These are phyloP conservation scores for Pitangus sulphuratus DNA, from an alignment of 2,797 vertebrate species.

Conservation along the genomic window DNA sequence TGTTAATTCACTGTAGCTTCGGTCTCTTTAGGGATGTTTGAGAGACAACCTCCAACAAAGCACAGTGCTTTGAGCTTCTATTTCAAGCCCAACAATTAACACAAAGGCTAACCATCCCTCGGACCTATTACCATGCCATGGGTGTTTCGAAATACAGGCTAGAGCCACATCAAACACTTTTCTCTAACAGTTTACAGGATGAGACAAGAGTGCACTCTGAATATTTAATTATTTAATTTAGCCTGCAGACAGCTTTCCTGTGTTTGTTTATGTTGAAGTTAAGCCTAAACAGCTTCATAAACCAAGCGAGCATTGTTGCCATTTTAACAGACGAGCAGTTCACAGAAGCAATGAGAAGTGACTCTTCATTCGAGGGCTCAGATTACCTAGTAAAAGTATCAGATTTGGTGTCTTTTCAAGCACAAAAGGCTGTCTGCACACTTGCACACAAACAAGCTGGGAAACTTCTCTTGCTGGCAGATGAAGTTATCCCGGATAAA, in stretches of 20 bases:
- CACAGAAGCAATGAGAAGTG: not conserved
- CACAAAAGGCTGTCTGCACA: not conserved
- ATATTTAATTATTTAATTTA: not conserved
- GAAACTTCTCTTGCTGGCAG: not conserved
- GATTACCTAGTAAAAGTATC: not conserved
- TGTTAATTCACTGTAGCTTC: not conserved
- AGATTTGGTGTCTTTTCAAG: not conserved
- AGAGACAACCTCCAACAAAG: not conserved
- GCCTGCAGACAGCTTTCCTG: slow-evolving; percentile 13
- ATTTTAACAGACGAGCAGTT: not conserved
- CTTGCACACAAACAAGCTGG: not conserved
- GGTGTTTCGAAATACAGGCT: not conserved
- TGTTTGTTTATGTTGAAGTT: not conserved
- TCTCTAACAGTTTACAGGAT: not conserved
- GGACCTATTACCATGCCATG: not conserved
- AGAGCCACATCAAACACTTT: slow-evolving; percentile 31
- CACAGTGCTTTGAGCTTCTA: not conserved
- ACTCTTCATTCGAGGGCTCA: not conserved
- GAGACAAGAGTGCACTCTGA: not conserved
- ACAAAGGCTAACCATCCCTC: not conserved
- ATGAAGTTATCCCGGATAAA: not conserved
- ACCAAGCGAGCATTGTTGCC: not conserved
- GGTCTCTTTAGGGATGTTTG: not conserved
- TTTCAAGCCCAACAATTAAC: not conserved
- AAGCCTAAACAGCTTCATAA: not conserved